Base-by-base conservation (phyloP, 2,888 invertebrate species). In the Parasteatoda lunata region DNA sequence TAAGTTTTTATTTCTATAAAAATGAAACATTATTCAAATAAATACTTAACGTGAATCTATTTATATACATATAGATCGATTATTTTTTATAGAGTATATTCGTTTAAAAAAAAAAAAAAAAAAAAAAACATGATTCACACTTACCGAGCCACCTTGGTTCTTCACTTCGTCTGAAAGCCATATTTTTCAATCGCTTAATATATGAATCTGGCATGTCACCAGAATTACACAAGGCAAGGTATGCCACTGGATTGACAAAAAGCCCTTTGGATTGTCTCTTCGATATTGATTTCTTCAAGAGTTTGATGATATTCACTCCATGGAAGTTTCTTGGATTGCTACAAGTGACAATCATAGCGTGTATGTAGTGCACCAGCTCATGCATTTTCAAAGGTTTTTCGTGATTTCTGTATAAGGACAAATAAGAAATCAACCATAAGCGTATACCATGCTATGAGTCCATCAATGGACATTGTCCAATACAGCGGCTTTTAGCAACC, bases 141-240 rank as follows among this genome's bases (percentile, higher is more conserved):
- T 87, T 73, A 87, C 87, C 87, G 0, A 87, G 73, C 87, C 87
- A 87, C n/a, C 87, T 59, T 5, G 71, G 82, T 15, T 87, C 87
- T 9, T 82, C 87, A 49, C 70, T 82, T 9, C 82, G 66, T 47
- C 78, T 72, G 65, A 82, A 87, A 5, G 87, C 87, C 87, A 87
- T 83, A 13, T 87, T 87, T 59, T 82, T 82, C 47, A 87, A 51
- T 54, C 77, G 68, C 30, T 69, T 30, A 4, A 78, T 49, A 30
- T 69, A 59, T 4, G 65, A n/a, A 15, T 82, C 79, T 0, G 72
- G n/a, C 6, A 68, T 30, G 13, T 87, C 82, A 2, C 82, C 75
- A 0, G 82, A 72, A 13, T 83, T 87, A 65, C 87, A 87, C 11
- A 87, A 70, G 15, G 87, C 87, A 6, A 87, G 47, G 68, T 87